phyloP scores from a whole-genome alignment of 2,888 invertebrate species.

The Cremastinae sp. region DNA sequence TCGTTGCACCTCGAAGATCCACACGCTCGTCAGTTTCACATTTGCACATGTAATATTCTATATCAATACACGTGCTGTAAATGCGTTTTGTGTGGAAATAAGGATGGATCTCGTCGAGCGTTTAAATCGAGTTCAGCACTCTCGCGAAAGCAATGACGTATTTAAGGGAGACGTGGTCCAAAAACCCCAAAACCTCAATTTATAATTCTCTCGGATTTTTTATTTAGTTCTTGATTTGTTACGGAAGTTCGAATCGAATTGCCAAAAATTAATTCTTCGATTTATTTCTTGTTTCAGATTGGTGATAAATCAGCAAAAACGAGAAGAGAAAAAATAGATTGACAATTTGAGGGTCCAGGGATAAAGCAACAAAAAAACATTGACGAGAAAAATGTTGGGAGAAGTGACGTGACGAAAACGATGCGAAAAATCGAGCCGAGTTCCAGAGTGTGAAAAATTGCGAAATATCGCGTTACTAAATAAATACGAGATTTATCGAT shows the following conservation, averaged over 20 bases:
- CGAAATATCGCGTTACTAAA: slow-evolving; percentile 16
- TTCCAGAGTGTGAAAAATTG: slow-evolving; percentile 46
- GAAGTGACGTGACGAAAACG: slow-evolving; percentile 73
- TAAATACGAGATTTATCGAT: not conserved
- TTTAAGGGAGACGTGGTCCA: slow-evolving; percentile 45
- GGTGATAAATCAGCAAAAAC: not conserved
- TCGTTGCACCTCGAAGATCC: slow-evolving; percentile 34
- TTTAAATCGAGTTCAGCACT: slow-evolving; percentile 7
- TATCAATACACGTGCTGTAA: not conserved
- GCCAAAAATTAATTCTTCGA: not conserved
- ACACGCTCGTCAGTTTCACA: not conserved
- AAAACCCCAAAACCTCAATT: slow-evolving; percentile 35
- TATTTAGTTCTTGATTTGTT: not conserved
- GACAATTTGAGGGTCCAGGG: not conserved
- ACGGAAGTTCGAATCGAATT: not conserved
- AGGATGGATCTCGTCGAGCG: not conserved
- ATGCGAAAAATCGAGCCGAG: slow-evolving; percentile 51
- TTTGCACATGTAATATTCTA: slow-evolving; percentile 10
- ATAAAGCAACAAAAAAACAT: slow-evolving; percentile 21
- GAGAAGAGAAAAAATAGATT: not conserved
- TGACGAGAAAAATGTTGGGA: slow-evolving; percentile 72
- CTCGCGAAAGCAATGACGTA: slow-evolving; percentile 48
- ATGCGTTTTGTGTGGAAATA: too few relatives aligned
- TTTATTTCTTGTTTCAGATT: not conserved
- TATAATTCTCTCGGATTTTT: not conserved